Base-by-base conservation (phyloP, 2,113 vertebrate species). In the Numenius arquata region DNA sequence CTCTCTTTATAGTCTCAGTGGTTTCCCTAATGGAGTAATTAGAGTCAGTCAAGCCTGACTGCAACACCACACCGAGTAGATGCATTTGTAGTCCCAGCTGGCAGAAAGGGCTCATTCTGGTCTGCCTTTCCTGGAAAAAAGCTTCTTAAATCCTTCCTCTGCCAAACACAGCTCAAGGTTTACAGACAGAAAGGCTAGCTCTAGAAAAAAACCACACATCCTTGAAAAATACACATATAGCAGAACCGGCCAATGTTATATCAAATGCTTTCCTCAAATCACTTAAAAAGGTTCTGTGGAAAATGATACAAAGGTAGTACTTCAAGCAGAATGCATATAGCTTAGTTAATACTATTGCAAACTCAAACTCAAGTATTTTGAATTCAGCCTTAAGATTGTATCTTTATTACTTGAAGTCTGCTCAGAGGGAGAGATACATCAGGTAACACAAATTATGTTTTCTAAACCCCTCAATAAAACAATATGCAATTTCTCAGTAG, bases 171-270 rank as follows among this genome's bases (percentile, higher is more conserved):
- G 85, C 45, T 58, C 55, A 30, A 58, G 47, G n/a, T n/a, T 73
- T 61, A 52, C 18, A 38, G 30, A n/a, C 30, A 76, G 48, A 52
- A 65, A 73, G 21, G 23, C 40, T 34, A 47, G 21, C 36, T 56
- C 29, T 11, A 20, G 29, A 8, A 32, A 20, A 50, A 77, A 18
- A 6, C 27, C 18, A 9, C 4, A 40, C 5, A 2, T 4, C 38
- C 2, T 0, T 56, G 30, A 32, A 45, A 78, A 41, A 36, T 1
- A 47, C 18, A 15, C 5, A 1, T 12, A 3, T 4, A 56, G 30
- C 36, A 48, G 10, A 32, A 40, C 15, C 2, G 14, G 36, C 1
- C 50, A 6, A 2, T 3, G 9, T 12, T 47, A 4, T 9, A 65
- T 6, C 30, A 63, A 40, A 70, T 20, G 13, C 5, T 27, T 75